Conservation (phyloP, 2,113 vertebrate genomes). For the Phyllostomus hastatus region DNA sequence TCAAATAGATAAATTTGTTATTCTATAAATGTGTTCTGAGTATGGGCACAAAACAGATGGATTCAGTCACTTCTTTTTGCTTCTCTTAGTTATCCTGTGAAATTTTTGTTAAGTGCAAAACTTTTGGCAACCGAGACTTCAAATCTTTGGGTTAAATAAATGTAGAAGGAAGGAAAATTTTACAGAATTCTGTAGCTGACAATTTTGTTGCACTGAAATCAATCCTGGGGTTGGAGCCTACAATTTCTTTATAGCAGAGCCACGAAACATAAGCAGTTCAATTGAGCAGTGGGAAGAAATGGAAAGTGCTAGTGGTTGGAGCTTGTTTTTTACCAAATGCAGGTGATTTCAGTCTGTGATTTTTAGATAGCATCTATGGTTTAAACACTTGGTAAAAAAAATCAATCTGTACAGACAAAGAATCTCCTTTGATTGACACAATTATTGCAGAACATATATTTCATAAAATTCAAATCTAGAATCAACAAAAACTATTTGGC, state of each 20-base stretch:
- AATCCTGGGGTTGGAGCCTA: constrained; percentile 37
- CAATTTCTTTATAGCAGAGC: constrained; percentile 36
- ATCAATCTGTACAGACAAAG: neutral
- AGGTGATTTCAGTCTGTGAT: neutral
- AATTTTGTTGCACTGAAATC: constrained; percentile 20
- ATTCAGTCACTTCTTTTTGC: constrained; percentile 25
- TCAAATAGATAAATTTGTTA: neutral
- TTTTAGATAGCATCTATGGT: neutral
- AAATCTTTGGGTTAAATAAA: constrained; percentile 32
- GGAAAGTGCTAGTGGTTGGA: neutral
- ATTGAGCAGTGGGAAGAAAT: neutral
- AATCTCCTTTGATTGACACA: constrained; percentile 1
- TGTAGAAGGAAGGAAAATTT: constrained; percentile 38
- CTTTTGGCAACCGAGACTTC: neutral
- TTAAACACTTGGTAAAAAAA: neutral
- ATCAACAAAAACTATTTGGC: neutral
- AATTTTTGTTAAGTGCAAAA: constrained; percentile 44
- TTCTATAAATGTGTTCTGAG: constrained; percentile 4
- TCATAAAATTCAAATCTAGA: constrained; percentile 25
- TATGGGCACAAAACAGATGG: neutral
- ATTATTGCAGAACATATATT: neutral
- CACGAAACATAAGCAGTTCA: constrained; percentile 36
- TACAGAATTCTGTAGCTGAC: constrained; percentile 40
- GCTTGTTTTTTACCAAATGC: constrained; percentile 9
- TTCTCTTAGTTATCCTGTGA: constrained; percentile 33